phyloP scores from a whole-genome alignment of 2,113 vertebrate species.

The Grallaria varia region DNA sequence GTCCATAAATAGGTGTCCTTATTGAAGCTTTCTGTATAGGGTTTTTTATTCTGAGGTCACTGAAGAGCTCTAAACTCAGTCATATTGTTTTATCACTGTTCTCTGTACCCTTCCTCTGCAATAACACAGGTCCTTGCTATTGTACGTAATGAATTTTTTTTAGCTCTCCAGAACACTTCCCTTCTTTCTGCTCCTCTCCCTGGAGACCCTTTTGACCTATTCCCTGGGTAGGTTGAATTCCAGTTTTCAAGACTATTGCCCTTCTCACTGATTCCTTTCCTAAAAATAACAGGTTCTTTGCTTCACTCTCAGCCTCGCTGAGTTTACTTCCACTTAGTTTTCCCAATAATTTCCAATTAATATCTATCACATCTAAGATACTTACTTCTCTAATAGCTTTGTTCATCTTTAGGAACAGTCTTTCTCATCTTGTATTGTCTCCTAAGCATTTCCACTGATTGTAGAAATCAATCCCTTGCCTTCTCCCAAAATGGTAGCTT shows the following conservation, averaged over 20 bases:
- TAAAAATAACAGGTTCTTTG: background rate
- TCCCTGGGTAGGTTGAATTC: background rate
- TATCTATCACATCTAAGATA: background rate
- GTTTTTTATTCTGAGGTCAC: background rate
- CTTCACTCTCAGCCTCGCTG: background rate
- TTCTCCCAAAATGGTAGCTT: background rate
- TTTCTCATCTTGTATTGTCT: background rate
- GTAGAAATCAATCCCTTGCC: background rate
- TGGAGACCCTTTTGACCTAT: background rate
- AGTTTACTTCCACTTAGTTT: background rate
- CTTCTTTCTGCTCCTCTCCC: background rate
- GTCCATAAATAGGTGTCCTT: slow-evolving; percentile 8
- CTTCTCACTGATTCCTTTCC: background rate
- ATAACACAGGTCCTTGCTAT: background rate
- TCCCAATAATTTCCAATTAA: background rate
- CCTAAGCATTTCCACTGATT: background rate
- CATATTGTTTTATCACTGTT: background rate
- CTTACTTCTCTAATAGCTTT: background rate
- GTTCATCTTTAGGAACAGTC: background rate
- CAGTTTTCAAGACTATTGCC: background rate
- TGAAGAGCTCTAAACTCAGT: background rate
- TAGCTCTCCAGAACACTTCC: background rate
- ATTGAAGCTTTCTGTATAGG: background rate
- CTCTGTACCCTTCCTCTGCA: background rate
- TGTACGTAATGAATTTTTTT: background rate